Percentiles rank a stretch among this genome's conserved stretches.
phyloP scores from a whole-genome alignment of 2,797 vertebrate species.

The Picus viridis region DNA sequence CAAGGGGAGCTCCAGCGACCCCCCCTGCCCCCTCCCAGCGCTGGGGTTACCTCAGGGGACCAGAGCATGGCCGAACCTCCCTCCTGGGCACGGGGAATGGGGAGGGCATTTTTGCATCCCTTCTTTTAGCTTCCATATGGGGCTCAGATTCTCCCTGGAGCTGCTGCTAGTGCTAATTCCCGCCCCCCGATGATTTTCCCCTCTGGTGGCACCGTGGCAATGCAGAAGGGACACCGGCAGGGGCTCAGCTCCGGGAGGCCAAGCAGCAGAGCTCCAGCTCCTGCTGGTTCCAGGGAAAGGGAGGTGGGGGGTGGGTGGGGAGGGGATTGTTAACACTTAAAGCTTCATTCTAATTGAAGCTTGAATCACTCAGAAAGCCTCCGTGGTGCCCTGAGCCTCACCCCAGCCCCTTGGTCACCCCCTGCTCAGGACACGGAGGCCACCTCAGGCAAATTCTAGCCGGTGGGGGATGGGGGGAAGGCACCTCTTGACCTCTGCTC shows the following conservation, averaged over 20 bases:
- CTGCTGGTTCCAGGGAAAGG: accelerated
- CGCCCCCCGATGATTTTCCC: background rate
- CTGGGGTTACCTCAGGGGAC: background rate
- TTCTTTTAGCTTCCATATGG: background rate
- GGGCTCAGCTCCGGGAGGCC: background rate
- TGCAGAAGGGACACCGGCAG: background rate
- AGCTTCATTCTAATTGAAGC: background rate
- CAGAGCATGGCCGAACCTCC: accelerated
- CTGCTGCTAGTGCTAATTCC: background rate
- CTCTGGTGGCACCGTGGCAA: accelerated
- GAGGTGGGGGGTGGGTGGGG: too few relatives aligned
- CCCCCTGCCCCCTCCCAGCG: accelerated
- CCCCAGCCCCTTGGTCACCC: background rate
- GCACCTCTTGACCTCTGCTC: too few relatives aligned
- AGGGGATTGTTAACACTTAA: background rate
- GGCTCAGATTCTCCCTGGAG: background rate
- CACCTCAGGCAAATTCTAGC: background rate
- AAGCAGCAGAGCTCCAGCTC: background rate
- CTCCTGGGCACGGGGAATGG: background rate
- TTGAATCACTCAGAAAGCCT: background rate
- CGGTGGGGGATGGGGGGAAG: too few relatives aligned
- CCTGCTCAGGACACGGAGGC: accelerated
- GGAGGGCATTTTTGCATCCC: background rate
- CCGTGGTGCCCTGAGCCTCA: background rate
- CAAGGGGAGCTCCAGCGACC: background rate